These are phyloP conservation scores for Helogale parvula DNA, from an alignment of 2,113 vertebrate genomes.

Conservation along the genomic window DNA sequence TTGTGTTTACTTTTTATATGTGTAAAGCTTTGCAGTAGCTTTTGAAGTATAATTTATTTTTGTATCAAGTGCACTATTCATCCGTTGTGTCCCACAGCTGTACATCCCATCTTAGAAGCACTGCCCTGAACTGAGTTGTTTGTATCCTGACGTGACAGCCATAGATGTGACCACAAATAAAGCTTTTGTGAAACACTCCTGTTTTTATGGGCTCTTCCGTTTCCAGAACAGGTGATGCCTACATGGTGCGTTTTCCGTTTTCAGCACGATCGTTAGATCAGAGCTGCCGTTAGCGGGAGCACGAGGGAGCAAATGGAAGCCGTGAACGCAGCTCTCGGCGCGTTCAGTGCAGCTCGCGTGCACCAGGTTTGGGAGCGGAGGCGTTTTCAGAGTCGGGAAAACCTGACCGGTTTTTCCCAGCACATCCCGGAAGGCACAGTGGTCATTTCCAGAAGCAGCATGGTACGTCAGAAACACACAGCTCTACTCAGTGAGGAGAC, in stretches of 20 bases:
- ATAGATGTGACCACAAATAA: slow-evolving; percentile 75
- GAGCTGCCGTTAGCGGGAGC: background rate
- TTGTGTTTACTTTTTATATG: slow-evolving; percentile 84
- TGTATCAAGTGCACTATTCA: slow-evolving; percentile 78
- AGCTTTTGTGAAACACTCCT: slow-evolving; percentile 49
- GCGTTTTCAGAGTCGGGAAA: background rate
- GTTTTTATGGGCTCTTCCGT: background rate
- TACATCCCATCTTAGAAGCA: slow-evolving; percentile 70
- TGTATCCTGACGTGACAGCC: slow-evolving; percentile 77
- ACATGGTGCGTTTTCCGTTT: background rate
- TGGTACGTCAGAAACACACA: background rate
- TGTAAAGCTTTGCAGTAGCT: slow-evolving; percentile 82
- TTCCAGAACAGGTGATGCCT: slow-evolving; percentile 64
- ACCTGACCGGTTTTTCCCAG: background rate
- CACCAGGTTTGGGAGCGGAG: background rate
- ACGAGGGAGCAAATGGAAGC: too few species aligned
- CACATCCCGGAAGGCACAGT: background rate
- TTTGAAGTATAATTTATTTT: slow-evolving; percentile 87
- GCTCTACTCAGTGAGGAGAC: accelerated
- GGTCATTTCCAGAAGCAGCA: background rate
- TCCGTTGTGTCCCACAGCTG: slow-evolving; percentile 64
- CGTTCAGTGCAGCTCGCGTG: background rate
- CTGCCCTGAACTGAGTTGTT: slow-evolving; percentile 77
- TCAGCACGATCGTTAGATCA: background rate
- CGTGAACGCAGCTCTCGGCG: background rate